A percentile compares a stretch with the other conserved stretches of the same genome.
Conservation (phyloP, 2,888 invertebrate species). For the Mythimna vitellina region DNA sequence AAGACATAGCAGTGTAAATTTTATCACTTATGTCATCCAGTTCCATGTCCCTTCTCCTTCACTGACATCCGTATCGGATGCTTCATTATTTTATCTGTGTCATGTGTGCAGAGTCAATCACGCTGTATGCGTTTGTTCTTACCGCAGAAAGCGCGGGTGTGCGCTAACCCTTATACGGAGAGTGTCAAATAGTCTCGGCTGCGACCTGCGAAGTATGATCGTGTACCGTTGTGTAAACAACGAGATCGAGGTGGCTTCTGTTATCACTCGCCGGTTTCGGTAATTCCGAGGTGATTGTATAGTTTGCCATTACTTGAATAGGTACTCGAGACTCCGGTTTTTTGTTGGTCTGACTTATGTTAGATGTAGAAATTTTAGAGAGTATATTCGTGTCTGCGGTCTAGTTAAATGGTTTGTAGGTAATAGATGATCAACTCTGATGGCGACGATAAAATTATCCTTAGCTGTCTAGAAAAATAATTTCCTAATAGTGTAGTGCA, state of each 20-base stretch:
- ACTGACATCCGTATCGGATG: constrained; percentile 24
- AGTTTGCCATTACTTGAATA: constrained; percentile 45
- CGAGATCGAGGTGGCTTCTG: constrained; percentile 70
- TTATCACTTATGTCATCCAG: constrained; percentile 27
- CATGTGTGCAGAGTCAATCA: constrained; percentile 63
- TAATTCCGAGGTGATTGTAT: constrained; percentile 61
- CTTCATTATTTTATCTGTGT: constrained; percentile 61
- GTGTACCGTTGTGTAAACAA: constrained; percentile 67
- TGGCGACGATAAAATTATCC: not conserved
- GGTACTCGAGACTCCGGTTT: constrained; percentile 10
- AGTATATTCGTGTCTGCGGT: not conserved
- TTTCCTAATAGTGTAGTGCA: not conserved
- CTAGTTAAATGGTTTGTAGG: too few species aligned
- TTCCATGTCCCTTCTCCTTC: constrained; percentile 22
- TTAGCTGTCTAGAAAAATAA: not conserved
- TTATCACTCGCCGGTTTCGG: constrained; percentile 70
- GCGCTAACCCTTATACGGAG: constrained; percentile 70
- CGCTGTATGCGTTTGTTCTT: constrained; percentile 64
- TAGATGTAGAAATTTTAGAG: constrained; percentile 29
- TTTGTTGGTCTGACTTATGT: constrained; percentile 22
- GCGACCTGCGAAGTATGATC: constrained; percentile 40
- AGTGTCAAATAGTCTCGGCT: constrained; percentile 74
- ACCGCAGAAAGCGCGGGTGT: constrained; percentile 69
- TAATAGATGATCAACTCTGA: too few species aligned
- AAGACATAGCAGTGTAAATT: constrained; percentile 20